Evolutionary conservation across 2,113 vertebrate genomes (phyloP), one percentile per base, ranked within the genome.

Genomic region (Gnathonemus longibarbis): DNA sequence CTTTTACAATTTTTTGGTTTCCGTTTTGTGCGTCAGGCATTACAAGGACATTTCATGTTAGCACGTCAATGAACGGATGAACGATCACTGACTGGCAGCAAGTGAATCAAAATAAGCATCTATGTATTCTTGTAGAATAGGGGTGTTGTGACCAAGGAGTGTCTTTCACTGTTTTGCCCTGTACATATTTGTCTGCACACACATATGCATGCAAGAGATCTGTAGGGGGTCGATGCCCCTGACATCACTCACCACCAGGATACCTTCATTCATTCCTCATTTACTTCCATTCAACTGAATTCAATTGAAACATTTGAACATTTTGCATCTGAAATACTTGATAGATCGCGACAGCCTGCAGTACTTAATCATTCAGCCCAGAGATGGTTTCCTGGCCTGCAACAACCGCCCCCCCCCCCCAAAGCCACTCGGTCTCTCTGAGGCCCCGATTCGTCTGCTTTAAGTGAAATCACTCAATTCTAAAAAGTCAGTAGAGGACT

Each of bases 381-480:
- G 83, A 84, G 21, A 84, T 84, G 45, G 42, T 74, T 70, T 17
- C 2, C 85, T 90, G 95, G 94, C 95, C 92, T 95, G 92, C 94
- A 89, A 89, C 93, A 95, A 91, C 93, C 93, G 95, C 91, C n/a
- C 42, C 77, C 35, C 91, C 39, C 52, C 56, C 21, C 39, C 21
- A 83, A 83, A 83, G 39, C 39, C 80, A 45, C 80, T 17, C 48
- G 15, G 48, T 19, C 88, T 89, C 48, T 80, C 88, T 93, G 95
- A 96, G 96, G 96, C 96, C 96, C 96, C 96, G 97, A 97, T 99
- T 99, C 98, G 97, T 98, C 97, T 97, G 95, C 96, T 97, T 97
- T 97, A 98, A 97, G 97, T 97, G 96, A 98, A 98, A 98, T 98
- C 98, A 97, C 97, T 99, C 98, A 97, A 98, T 98, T 98, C 97